Conservation (phyloP, 2,888 invertebrate genomes). For the Acanthococcus lagerstroemiae region DNA sequence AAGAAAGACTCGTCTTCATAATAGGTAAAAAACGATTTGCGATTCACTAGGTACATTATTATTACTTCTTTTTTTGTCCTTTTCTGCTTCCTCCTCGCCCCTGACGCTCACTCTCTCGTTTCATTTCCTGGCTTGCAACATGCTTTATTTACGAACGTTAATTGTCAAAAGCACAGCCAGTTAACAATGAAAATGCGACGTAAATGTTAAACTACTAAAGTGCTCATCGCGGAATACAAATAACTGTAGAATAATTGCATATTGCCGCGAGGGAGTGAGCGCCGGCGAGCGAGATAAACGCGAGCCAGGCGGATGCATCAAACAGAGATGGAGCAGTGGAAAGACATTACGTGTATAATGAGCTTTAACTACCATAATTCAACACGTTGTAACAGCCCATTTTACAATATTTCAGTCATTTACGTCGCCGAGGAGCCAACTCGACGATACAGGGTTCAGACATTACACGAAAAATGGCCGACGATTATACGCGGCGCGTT, state of each 20-base stretch:
- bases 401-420: slow-evolving; percentile 23
- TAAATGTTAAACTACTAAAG: slow-evolving; percentile 9
- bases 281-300: not conserved
- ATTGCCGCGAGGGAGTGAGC: slow-evolving; percentile 6
- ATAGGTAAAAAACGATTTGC: too few species aligned
- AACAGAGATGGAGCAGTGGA: not conserved
- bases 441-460: not conserved
- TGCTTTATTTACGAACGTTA: slow-evolving; percentile 13
- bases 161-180: slow-evolving; percentile 13
- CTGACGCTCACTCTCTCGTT: too few species aligned
- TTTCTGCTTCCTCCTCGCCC: too few species aligned
- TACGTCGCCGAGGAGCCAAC: slow-evolving; percentile 3
- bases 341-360: slow-evolving; percentile 26
- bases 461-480: slow-evolving; percentile 9
- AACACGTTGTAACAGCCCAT: slow-evolving; percentile 26
- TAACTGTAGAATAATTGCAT: slow-evolving; percentile 25
- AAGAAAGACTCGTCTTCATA: too few species aligned
- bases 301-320: too few species aligned
- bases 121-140: too few species aligned
- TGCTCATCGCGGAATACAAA: slow-evolving; percentile 25
- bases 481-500: slow-evolving; percentile 11
- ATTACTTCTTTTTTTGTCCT: too few species aligned
- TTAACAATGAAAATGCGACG: slow-evolving; percentile 20
- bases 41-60: too few species aligned
- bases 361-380: slow-evolving; percentile 24